Evolutionary conservation across 2,888 invertebrate genomes (phyloP).

Genomic region (Torymus auratus): DNA sequence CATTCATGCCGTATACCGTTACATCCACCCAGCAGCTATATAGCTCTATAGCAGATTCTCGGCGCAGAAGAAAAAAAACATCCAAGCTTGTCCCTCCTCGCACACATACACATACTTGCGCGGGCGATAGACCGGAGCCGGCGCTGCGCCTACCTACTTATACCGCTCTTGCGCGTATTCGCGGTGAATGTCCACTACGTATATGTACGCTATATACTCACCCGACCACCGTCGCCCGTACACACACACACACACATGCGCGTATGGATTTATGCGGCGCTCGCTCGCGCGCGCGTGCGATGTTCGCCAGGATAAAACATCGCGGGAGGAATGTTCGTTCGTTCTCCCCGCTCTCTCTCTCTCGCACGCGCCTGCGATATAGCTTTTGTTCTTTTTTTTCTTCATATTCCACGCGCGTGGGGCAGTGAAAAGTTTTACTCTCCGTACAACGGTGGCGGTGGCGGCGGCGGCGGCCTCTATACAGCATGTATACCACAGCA

Average conservation of each 20-base stretch:
- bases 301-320: constrained; percentile 30
- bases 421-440: not conserved
- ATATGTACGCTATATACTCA: too few species aligned
- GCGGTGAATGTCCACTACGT: constrained; percentile 15
- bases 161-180: not conserved
- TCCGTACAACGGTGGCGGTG: not conserved
- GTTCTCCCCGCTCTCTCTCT: not conserved
- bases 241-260: not conserved
- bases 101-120: too few species aligned
- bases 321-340: constrained; percentile 12
- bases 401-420: not conserved
- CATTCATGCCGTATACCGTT: too few species aligned
- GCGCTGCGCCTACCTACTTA: not conserved
- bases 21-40: too few species aligned
- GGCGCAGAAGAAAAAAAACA: too few species aligned
- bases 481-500: too few species aligned
- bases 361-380: not conserved
- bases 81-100: too few species aligned
- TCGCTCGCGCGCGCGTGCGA: not conserved
- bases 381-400: not conserved
- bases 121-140: too few species aligned
- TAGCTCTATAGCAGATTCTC: too few species aligned
- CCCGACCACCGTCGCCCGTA: too few species aligned
- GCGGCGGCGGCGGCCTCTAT: too few species aligned
- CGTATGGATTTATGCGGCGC: not conserved